Conservation (phyloP, 2,888 invertebrate species). For the Dinocampus coccinellae region DNA sequence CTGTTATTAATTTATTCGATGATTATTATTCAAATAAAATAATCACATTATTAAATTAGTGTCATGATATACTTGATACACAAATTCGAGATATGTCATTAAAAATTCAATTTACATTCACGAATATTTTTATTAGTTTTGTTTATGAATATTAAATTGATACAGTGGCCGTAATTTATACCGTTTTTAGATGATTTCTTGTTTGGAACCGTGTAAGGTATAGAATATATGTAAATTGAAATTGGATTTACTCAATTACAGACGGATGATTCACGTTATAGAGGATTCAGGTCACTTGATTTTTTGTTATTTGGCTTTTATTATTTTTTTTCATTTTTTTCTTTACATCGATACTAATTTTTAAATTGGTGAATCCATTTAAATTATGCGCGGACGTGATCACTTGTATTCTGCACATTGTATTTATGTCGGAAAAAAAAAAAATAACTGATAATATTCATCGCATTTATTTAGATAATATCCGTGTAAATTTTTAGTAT, state of each 20-base stretch:
- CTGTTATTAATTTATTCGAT: not conserved
- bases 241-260: not conserved
- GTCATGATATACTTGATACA: not conserved
- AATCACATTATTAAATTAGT: not conserved
- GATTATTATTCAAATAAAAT: not conserved
- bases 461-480: too few relatives aligned
- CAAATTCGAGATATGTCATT: not conserved
- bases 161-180: not conserved
- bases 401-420: not conserved
- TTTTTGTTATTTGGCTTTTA: too few relatives aligned
- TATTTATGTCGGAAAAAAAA: too few relatives aligned
- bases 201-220: not conserved
- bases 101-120: too few relatives aligned
- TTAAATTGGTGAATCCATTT: not conserved
- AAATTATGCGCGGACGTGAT: not conserved
- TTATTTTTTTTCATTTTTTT: too few relatives aligned
- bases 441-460: too few relatives aligned
- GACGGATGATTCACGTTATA: not conserved
- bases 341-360: not conserved
- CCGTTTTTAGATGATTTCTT: not conserved
- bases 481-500: too few relatives aligned
- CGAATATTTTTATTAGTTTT: too few relatives aligned
- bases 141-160: not conserved
- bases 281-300: constrained; percentile 4
- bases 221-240: constrained; percentile 12